A percentile compares a stretch with the other conserved stretches of the same genome.
These are phyloP conservation scores for Phaetusa simplex DNA, from an alignment of 2,113 vertebrate species.

Conservation along the genomic window DNA sequence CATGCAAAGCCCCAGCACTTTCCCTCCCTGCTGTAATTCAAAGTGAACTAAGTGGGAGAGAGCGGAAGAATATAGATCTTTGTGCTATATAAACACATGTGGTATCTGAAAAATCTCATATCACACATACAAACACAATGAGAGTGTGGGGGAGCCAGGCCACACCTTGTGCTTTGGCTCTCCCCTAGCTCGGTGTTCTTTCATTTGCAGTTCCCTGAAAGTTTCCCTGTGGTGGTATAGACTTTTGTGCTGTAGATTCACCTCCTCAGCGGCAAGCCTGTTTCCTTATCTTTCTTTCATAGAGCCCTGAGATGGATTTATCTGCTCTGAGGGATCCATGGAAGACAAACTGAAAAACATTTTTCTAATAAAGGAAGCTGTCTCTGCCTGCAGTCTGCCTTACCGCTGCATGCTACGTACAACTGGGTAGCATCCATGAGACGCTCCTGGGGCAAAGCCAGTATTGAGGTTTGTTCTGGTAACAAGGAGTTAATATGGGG, in stretches of 20 bases:
- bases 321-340: background rate
- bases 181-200: background rate
- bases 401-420: fast-evolving
- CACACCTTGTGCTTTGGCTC: background rate
- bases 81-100: background rate
- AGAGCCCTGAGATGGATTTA: background rate
- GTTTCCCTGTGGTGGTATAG: background rate
- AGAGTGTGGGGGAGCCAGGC: background rate
- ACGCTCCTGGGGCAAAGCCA: background rate
- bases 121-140: background rate
- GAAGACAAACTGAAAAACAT: background rate
- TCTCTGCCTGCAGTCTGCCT: background rate
- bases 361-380: background rate
- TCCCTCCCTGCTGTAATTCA: background rate
- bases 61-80: background rate
- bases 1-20: background rate
- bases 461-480: background rate
- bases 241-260: background rate
- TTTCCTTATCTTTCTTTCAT: background rate
- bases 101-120: background rate
- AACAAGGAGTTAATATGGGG: background rate
- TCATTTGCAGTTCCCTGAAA: background rate
- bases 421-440: background rate
- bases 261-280: background rate
- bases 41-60: background rate